Base-by-base conservation (phyloP, 2,113 vertebrate species). In the Oceanites oceanicus region DNA sequence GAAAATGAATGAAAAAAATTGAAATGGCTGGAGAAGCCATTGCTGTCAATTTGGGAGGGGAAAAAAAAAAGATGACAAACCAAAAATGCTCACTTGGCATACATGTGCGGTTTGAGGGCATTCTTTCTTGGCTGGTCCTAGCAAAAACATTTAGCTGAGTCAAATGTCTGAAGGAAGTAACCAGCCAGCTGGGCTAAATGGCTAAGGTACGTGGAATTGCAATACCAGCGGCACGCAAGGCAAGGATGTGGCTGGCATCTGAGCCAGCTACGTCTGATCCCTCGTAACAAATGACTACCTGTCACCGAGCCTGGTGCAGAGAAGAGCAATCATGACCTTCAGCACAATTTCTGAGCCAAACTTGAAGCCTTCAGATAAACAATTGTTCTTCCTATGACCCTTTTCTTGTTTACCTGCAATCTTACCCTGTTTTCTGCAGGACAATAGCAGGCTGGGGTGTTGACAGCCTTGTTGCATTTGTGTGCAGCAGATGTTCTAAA, bases 201-300 rank as follows among this genome's bases (percentile, higher is more conserved):
- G 65, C 18, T 47, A 62, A 25, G 29, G 38, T 12, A 16, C 17
- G 6, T 1, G 1, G 2, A 71, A 40, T 6, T 47, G 20, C 12
- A 10, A 19, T 2, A 40, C 42, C 65, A 55, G 55, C 2, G 1
- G 49, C 38, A 55, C 0, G 0, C 11, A 21, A 27, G 53, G 63
- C 42, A 73, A 30, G 30, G 59, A 42, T 12, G 59, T 15, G 50
- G 49, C n/a, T 56, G 65, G 53, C 15, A 11, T 34, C 59, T 7
- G n/a, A 42, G 18, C 15, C 9, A 4, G 11, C 10, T 38, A 5
- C 66, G 38, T 44, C 40, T 7, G 18, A 62, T 23, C 19, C 22
- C 44, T 42, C 8, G 0, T 8, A 20, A 68, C 2, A 30, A 73
- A n/a, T 7, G 27, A 5, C 34, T 14, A 19, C 19, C 34, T 23